Base-by-base conservation (phyloP, 2,888 invertebrate genomes). In the Geotrupes spiniger region DNA sequence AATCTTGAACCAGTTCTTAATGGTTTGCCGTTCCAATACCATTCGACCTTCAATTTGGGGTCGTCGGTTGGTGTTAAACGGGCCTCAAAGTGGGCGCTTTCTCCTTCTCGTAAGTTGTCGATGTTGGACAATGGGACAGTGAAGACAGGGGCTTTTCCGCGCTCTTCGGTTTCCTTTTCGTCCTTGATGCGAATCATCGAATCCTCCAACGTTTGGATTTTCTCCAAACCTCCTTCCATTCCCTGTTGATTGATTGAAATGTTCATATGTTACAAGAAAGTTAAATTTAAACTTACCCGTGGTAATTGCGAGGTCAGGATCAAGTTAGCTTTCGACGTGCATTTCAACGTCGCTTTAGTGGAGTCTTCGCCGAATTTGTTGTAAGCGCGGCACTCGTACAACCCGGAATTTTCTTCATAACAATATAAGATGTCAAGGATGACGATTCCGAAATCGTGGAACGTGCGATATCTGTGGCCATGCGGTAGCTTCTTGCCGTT, bases 371-470 rank as follows among this genome's bases (percentile, higher is more conserved):
- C 97, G 55, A 91, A 82, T 74, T 94, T 92, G 67, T 96, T 96
- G 12, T 85, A 84, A 27, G 96, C 96, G 63, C 92, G 81, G 68
- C 95, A 95, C 75, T 95, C 94, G 69, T 95, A 96, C 50, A 85
- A 85, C 41, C 95, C 95, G 36, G 92, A 92, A 71, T 96, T 96
- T 75, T 95, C 94, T 74, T 94, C 96, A 69, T 96, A 96, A 66
- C 94, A 95, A 68, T 95, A 96, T 27, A 94, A 74, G 62, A 97
- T 95, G 66, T 96, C 96, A 66, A 97, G 78, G 61, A 95, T 94
- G 39, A 96, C 96, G 65, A 94, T 92, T 52, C 96, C 96, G 71
- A 97, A 97, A 69, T 97, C 96, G 68, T 96, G 93, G 87, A 96
- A 94, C 45, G 96, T 96, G 61, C 96, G 85, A 74, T 95, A 98